A percentile compares a stretch with the other conserved stretches of the same genome.
Evolutionary conservation across 2,888 invertebrate species (phyloP).

Genomic region (Ophion slaviceki): DNA sequence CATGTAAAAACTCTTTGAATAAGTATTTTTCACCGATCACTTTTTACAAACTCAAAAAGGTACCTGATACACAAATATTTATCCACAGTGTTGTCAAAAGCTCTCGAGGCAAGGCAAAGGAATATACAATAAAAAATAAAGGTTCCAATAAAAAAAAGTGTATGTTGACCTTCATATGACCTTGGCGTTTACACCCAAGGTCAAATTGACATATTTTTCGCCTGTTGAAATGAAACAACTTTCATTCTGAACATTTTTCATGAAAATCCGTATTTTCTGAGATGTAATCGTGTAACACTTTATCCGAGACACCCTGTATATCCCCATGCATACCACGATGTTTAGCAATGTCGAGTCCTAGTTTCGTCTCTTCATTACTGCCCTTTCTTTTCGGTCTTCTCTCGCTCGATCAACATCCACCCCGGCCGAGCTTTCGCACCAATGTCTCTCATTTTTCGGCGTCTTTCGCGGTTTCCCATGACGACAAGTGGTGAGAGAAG

Average conservation of each 20-base stretch:
- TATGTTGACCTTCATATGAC: too few species aligned
- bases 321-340: neutral
- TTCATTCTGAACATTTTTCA: too few species aligned
- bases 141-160: too few species aligned
- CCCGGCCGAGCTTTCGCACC: slow-evolving; percentile 23
- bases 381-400: slow-evolving; percentile 46
- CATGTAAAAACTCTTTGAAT: neutral
- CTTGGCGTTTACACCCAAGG: too few species aligned
- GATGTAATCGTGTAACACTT: neutral
- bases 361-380: slow-evolving; percentile 59
- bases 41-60: neutral
- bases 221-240: too few species aligned
- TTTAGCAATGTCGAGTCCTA: slow-evolving; percentile 36
- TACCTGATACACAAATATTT: neutral
- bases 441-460: slow-evolving; percentile 31
- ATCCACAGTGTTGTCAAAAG: neutral
- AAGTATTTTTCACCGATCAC: neutral
- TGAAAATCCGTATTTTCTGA: neutral
- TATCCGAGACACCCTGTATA: neutral
- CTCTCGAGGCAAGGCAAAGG: neutral
- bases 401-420: slow-evolving; percentile 55
- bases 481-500: neutral
- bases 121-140: neutral
- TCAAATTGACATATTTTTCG: too few species aligned
- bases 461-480: slow-evolving; percentile 16